Evolutionary conservation across 2,888 invertebrate genomes (phyloP), one percentile per base, ranked within the genome.

Genomic region (Caenorhabditis zanzibari): DNA sequence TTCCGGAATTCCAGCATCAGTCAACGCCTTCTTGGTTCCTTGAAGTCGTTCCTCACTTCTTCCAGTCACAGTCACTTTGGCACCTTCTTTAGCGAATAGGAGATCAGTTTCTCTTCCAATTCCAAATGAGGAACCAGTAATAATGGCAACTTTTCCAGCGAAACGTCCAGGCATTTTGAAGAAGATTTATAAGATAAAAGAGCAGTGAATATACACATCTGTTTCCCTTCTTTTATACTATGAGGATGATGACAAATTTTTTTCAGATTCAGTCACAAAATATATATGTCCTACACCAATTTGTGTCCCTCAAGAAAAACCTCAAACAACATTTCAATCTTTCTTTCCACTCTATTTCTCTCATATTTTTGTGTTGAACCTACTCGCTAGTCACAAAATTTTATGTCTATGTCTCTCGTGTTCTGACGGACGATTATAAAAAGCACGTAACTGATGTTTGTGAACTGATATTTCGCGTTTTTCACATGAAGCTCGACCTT

Each of bases 71-170:
- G 81, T 81, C 26, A 84, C 75, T 56, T 75, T 75, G n/a, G 80
- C 84, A 16, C 84, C 81, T 80, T 84, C 84, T 49, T 71, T 75
- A 12, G 76, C 84, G 28, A 84, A 84, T 16, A 76, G 38, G 10
- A 66, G 41, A 32, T 81, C 84, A 26, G 81, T 84, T 22, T 47
- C 84, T 52, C 84, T 63, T 47, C 84, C 84, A 32, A 84, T 81
- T 49, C 81, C 84, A 54, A 76, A 81, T 47, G 81, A 81, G 10
- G 84, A 84, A 4, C 72, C 72, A 59, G 72, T 72, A 22, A 72
- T 72, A 12, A 72, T 41, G 1, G 72, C 72, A 38, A 59, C 72
- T 59, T 72, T 72, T 28, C 35, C 47, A 44, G 59, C 16, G 32
- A 72, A 72, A 6, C 58, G 72, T 14, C 49, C 49, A 35, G 59